Conservation (phyloP, 2,797 vertebrate species). For the Acrossocheilus fasciatus region DNA sequence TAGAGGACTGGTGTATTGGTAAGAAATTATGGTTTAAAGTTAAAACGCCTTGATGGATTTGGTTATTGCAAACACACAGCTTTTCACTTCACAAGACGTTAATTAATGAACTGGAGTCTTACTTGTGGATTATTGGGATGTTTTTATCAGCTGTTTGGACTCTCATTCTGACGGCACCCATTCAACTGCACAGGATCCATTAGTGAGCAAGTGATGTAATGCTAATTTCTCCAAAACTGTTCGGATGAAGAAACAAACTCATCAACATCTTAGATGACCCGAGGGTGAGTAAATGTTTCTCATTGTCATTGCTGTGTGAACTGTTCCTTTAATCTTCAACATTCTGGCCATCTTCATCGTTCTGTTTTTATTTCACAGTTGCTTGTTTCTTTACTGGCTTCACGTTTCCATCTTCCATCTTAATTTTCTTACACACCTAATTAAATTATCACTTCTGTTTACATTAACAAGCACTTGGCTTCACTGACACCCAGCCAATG, state of each 20-base stretch:
- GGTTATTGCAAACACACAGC: too few relatives aligned
- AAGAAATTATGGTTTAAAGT: too few relatives aligned
- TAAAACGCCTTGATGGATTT: too few relatives aligned
- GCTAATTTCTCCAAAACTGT: not conserved
- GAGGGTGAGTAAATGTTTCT: not conserved
- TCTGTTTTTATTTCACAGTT: not conserved
- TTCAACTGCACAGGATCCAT: too few relatives aligned
- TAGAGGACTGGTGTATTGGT: not conserved
- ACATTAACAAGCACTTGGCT: slow-evolving; percentile 16
- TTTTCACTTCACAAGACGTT: too few relatives aligned
- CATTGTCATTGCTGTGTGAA: not conserved
- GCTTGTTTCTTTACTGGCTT: not conserved
- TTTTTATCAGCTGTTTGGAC: too few relatives aligned
- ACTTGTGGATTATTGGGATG: too few relatives aligned
- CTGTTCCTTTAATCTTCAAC: not conserved
- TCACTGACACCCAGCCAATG: slow-evolving; percentile 22
- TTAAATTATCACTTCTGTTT: slow-evolving; percentile 38
- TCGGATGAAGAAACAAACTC: not conserved
- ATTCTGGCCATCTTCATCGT: not conserved
- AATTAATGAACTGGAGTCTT: too few relatives aligned
- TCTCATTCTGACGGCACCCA: too few relatives aligned
- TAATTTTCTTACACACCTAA: slow-evolving; percentile 9
- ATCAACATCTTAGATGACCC: not conserved
- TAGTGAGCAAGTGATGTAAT: not conserved
- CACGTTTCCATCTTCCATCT: not conserved